Base-by-base conservation (phyloP, 2,797 vertebrate species). In the Poecilia velifera region DNA sequence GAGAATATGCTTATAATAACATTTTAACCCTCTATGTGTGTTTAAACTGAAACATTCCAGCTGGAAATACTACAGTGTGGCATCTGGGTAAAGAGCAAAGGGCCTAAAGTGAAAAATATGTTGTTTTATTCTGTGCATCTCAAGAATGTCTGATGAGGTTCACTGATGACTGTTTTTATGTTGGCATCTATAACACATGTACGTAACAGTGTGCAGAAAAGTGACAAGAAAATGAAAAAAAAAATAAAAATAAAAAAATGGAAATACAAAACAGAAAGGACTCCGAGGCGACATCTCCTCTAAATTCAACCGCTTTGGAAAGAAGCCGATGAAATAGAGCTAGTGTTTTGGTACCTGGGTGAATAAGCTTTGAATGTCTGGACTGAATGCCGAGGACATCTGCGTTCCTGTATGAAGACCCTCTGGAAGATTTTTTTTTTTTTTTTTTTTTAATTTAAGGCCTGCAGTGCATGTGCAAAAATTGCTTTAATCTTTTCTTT, bases 381-480 rank as follows among this genome's bases (percentile, higher is more conserved):
- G 62, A 46, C 10, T 1, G 41, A 80, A 75, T 53, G 55, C 36
- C 7, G 34, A 64, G 22, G 36, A 73, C 53, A 73, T 81, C 71
- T 76, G 55, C 7, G n/a, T 76, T 73, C 39, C 43, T n/a, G 4
- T 20, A 66, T 49, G 53, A 49, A 51, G 57, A 46, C 74, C 70
- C 57, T 73, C 39, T 13, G 57, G 70, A 81, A 53, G 28, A 53
- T 25, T 64, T 72, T 36, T 36, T 64, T 25, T 25, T 62, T 73
- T 34, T 34, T 64, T 22, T 51, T 28, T 55, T 57, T 31, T 46
- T n/a, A 36, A 36, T 34, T 74, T 74, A 31, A 46, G 49, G 39
- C 16, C 47, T 34, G 62, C 46, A 66, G 74, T 55, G 13, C 45
- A 81, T 73, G 55, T 81, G 70, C 39, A 66, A 66, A 72, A 72